Evolutionary conservation across 1,140 invertebrate species (phyloP).

Genomic region (Aplysia californica): DNA sequence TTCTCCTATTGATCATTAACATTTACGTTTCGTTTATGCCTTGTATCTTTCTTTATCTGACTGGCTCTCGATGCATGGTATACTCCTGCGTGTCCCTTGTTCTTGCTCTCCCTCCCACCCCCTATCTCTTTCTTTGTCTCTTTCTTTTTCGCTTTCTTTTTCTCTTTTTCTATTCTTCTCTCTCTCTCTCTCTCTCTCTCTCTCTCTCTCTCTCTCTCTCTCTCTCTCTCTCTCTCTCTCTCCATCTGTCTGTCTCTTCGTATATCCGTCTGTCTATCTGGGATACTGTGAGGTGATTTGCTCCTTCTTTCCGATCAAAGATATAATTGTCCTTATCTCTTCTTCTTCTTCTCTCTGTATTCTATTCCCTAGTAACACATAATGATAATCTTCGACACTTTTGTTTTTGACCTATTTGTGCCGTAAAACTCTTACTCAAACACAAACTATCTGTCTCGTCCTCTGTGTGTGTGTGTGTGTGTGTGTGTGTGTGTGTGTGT

Average conservation of each 20-base stretch:
- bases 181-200: neutral
- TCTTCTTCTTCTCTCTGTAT: neutral
- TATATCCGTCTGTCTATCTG: neutral
- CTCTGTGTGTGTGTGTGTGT: too few relatives aligned
- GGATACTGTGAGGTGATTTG: too few relatives aligned
- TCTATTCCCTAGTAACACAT: neutral
- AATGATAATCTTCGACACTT: neutral
- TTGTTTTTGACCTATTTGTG: neutral
- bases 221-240: neutral
- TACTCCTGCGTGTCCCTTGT: neutral
- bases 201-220: neutral
- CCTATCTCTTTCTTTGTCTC: neutral
- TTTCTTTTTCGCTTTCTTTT: neutral
- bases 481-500: too few relatives aligned
- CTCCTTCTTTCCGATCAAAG: too few relatives aligned
- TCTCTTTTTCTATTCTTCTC: neutral
- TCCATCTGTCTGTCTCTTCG: neutral
- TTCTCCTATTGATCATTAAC: neutral
- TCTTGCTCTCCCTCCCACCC: neutral
- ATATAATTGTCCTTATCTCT: too few relatives aligned
- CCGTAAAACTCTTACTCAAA: too few relatives aligned
- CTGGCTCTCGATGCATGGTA: neutral
- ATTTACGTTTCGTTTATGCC: neutral
- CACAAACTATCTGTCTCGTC: too few relatives aligned
- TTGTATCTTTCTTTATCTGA: neutral